Evolutionary conservation across 2,797 vertebrate species (phyloP).

Genomic region (Mus spretus): DNA sequence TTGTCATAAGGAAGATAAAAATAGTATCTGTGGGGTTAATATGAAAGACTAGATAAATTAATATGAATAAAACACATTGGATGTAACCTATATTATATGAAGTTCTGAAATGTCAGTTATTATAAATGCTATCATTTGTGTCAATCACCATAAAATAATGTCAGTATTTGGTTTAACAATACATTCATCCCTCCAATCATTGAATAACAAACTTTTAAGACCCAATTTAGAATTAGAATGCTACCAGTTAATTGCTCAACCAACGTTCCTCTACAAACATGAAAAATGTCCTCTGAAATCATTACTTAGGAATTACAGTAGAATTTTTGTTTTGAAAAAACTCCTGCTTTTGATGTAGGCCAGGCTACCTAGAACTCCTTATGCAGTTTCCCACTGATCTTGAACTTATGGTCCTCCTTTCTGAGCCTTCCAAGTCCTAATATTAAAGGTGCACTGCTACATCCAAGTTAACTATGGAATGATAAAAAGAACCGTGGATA

Average conservation of each 20-base stretch:
- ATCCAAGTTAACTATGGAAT: background rate
- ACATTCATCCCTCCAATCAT: constrained; percentile 3
- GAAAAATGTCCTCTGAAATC: background rate
- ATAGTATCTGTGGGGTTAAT: background rate
- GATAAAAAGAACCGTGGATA: background rate
- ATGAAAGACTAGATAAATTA: background rate
- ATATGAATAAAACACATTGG: background rate
- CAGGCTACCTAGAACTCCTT: background rate
- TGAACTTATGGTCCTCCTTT: background rate
- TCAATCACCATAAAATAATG: background rate
- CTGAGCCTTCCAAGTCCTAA: background rate
- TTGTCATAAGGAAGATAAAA: background rate
- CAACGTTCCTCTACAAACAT: background rate
- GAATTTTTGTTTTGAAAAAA: background rate
- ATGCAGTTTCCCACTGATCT: background rate
- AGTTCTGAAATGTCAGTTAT: background rate
- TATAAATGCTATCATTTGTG: constrained; percentile 18
- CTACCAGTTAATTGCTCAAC: constrained; percentile 25
- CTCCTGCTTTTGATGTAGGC: background rate
- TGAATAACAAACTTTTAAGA: background rate
- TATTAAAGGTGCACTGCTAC: background rate
- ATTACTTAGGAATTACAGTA: background rate
- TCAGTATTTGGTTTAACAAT: background rate
- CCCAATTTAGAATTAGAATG: constrained; percentile 19
- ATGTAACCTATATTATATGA: background rate